These are phyloP conservation scores for Marmota monax DNA, from an alignment of 2,113 vertebrate species.

Conservation along the genomic window DNA sequence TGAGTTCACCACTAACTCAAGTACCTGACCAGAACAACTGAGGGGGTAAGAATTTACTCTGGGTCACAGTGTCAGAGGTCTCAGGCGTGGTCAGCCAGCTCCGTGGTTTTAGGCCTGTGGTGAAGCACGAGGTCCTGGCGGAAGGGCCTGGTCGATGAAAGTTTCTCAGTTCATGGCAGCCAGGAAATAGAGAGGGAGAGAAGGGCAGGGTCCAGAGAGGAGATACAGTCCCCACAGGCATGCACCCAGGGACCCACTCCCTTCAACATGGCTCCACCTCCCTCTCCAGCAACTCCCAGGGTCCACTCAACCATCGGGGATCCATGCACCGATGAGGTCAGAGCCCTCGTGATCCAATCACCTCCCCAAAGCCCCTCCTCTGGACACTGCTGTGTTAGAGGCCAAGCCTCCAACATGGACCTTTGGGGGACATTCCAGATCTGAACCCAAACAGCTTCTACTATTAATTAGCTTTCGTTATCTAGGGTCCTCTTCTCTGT, in stretches of 20 bases:
- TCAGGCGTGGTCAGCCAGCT: no score
- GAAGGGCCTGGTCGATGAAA: neutral
- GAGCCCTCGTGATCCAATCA: no score
- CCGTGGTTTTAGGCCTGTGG: neutral
- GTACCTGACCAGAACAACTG: no score
- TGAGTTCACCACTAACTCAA: no score
- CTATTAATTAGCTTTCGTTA: neutral
- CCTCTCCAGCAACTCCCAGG: no score
- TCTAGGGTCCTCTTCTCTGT: neutral
- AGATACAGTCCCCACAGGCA: neutral
- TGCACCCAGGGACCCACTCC: neutral
- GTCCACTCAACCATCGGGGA: no score
- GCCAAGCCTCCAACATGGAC: neutral
- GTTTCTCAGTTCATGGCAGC: neutral
- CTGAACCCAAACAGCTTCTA: neutral
- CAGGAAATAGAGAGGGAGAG: neutral
- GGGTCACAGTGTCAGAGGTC: no score
- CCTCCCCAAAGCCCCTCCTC: neutral
- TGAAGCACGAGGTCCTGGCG: neutral
- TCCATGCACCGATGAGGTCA: neutral
- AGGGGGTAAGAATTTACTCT: neutral
- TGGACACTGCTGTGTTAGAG: neutral
- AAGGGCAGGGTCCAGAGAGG: neutral
- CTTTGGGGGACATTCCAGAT: neutral
- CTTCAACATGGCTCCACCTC: neutral